These are phyloP conservation scores for Caenorhabditis wallacei DNA, from an alignment of 2,888 invertebrate species.

Conservation along the genomic window DNA sequence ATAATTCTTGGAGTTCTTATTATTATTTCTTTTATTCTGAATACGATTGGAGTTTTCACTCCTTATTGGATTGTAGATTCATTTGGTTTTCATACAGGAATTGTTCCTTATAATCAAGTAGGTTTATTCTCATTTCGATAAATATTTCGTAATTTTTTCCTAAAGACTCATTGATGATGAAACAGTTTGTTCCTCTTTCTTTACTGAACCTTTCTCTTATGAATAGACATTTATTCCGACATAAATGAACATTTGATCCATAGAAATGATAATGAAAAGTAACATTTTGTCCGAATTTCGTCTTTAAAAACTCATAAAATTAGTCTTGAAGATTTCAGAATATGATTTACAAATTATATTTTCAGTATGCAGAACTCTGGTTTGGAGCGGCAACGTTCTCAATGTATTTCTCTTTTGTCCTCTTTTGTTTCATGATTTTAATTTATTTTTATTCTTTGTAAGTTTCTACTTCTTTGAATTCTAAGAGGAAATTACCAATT, in stretches of 20 bases:
- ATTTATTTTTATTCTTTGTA: conserved; percentile 9
- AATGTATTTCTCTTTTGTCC: conserved; percentile 16
- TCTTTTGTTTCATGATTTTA: neutral
- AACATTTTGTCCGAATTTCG: too few species aligned
- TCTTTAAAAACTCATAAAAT: too few species aligned
- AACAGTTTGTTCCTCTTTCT: too few species aligned
- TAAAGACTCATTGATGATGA: too few species aligned
- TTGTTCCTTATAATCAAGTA: neutral
- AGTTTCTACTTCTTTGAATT: neutral
- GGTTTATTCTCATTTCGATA: neutral
- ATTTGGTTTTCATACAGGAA: neutral
- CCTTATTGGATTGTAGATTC: conserved; percentile 6
- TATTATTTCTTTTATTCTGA: neutral
- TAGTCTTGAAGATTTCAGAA: too few species aligned
- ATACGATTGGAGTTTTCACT: conserved; percentile 12
- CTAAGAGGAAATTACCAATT: neutral
- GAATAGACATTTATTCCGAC: too few species aligned
- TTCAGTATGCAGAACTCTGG: neutral
- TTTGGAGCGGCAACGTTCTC: neutral
- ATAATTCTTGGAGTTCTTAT: conserved; percentile 4
- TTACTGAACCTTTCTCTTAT: too few species aligned
- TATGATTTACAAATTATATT: too few species aligned
- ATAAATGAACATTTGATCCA: too few species aligned
- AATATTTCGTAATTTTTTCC: too few species aligned
- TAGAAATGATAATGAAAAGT: too few species aligned